phyloP scores from a whole-genome alignment of 2,113 vertebrate genomes.

The Sturnira hondurensis region DNA sequence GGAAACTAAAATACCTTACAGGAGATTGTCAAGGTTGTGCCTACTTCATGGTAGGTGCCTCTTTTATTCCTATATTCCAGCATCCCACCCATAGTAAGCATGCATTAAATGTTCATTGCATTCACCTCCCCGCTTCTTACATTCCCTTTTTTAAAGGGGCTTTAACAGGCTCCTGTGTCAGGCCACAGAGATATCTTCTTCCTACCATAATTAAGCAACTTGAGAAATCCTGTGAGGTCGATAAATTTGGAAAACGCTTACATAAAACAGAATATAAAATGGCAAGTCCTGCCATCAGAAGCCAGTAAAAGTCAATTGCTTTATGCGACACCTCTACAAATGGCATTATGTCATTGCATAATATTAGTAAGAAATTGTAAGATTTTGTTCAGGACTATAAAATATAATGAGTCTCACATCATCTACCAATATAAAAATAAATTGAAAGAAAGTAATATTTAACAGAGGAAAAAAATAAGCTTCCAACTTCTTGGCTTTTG shows the following conservation, averaged over 20 bases:
- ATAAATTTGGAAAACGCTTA: slow-evolving; percentile 83
- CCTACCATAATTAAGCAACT: slow-evolving; percentile 84
- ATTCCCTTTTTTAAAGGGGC: slow-evolving; percentile 25
- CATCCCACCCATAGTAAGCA: neutral
- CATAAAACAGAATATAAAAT: slow-evolving; percentile 85
- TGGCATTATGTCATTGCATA: slow-evolving; percentile 87
- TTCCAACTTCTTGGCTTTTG: slow-evolving; percentile 75
- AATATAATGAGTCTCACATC: slow-evolving; percentile 85
- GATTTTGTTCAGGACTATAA: slow-evolving; percentile 83
- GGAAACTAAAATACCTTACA: neutral
- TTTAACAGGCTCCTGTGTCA: slow-evolving; percentile 75
- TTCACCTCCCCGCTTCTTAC: neutral
- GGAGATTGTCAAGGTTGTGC: neutral
- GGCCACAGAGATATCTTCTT: slow-evolving; percentile 79
- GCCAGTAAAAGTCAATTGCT: slow-evolving; percentile 87
- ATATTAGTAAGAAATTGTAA: slow-evolving; percentile 84
- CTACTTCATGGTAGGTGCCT: neutral
- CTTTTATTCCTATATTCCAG: neutral
- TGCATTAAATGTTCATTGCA: neutral
- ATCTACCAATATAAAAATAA: slow-evolving; percentile 79
- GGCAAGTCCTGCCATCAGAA: slow-evolving; percentile 84
- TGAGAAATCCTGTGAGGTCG: slow-evolving; percentile 82
- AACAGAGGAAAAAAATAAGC: slow-evolving; percentile 59
- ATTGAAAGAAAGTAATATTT: slow-evolving; percentile 74
- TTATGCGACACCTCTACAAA: slow-evolving; percentile 84